These are phyloP conservation scores for Excalfactoria chinensis DNA, from an alignment of 2,113 vertebrate genomes.

Conservation along the genomic window DNA sequence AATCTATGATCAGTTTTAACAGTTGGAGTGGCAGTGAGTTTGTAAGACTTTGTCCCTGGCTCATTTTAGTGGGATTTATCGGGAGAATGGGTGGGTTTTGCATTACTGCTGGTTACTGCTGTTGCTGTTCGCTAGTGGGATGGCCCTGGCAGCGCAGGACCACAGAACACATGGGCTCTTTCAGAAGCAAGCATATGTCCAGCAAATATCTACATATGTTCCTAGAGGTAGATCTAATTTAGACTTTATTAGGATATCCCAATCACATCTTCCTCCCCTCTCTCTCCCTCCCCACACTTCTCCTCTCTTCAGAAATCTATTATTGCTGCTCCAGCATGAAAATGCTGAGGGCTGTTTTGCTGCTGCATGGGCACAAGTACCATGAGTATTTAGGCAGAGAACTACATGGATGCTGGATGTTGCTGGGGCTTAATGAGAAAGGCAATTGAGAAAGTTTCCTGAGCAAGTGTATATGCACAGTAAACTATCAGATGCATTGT, in stretches of 20 bases:
- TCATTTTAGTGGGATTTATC: background rate
- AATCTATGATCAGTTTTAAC: background rate
- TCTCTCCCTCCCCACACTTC: no score
- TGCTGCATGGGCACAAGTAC: background rate
- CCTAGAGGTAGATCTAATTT: background rate
- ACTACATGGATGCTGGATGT: background rate
- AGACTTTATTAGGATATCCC: background rate
- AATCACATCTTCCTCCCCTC: background rate
- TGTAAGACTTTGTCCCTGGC: background rate
- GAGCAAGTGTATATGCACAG: background rate
- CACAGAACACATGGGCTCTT: background rate
- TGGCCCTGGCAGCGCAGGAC: background rate
- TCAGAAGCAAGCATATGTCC: rapidly evolving
- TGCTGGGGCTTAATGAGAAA: background rate
- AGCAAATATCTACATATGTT: background rate
- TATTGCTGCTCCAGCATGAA: background rate
- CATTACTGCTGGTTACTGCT: background rate
- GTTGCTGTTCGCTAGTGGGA: background rate
- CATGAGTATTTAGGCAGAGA: background rate
- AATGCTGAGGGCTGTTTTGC: background rate
- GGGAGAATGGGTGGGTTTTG: background rate
- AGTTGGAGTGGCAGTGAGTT: rapidly evolving
- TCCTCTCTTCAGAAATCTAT: background rate
- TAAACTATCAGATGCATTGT: background rate
- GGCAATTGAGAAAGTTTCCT: background rate